Conservation (phyloP, 2,797 vertebrate genomes). For the Nyctalus aviator region DNA sequence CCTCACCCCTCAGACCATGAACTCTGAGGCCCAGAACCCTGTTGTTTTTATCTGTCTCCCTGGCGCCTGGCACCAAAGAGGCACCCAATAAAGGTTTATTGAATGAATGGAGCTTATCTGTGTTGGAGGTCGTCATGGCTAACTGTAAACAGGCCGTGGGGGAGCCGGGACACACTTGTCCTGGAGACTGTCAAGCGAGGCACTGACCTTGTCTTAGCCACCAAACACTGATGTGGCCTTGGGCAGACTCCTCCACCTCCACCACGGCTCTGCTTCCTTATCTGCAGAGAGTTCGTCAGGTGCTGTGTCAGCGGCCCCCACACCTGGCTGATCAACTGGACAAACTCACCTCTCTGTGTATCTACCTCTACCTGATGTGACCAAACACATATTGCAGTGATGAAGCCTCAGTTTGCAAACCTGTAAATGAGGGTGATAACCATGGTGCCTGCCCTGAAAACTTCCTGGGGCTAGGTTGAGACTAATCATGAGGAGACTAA, state of each 20-base stretch:
- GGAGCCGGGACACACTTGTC: background rate
- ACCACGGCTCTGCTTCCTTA: background rate
- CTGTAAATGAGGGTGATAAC: background rate
- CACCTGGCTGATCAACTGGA: background rate
- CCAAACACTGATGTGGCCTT: background rate
- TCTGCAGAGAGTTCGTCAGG: background rate
- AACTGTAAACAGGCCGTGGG: background rate
- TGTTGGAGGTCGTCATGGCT: background rate
- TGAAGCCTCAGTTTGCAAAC: background rate
- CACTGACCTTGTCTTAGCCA: background rate
- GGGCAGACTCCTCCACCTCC: too few species aligned
- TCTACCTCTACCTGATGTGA: background rate
- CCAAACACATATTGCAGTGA: background rate
- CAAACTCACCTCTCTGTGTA: background rate
- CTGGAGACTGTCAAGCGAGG: background rate
- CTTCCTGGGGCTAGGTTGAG: background rate
- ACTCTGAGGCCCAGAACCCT: background rate
- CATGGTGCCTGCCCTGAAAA: background rate
- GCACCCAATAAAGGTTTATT: background rate
- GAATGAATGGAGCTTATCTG: background rate
- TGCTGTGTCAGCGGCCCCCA: background rate
- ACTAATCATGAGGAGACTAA: fast-evolving
- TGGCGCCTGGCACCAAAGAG: background rate
- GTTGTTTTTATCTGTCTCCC: background rate
- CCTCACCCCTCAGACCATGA: background rate